Conservation (phyloP, 2,888 invertebrate genomes). For the Mimumesa dahlbomi region DNA sequence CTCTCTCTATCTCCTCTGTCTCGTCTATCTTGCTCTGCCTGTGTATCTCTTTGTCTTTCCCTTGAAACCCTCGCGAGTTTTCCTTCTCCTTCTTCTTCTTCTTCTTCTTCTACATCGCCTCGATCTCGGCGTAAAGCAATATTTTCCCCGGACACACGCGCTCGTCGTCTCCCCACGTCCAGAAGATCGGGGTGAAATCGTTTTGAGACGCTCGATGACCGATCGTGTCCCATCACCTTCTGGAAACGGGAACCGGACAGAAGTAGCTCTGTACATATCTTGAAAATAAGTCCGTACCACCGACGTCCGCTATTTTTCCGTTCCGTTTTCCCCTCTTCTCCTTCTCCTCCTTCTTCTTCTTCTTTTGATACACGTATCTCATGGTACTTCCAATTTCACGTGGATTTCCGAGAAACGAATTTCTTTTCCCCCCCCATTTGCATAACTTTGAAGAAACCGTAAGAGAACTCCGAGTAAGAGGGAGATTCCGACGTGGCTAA, state of each 20-base stretch:
- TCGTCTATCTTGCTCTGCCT: not conserved
- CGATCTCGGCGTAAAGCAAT: constrained; percentile 51
- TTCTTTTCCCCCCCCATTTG: constrained; percentile 40
- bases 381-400: constrained; percentile 29
- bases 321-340: constrained; percentile 7
- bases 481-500: constrained; percentile 17
- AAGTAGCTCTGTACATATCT: constrained; percentile 29
- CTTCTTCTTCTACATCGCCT: constrained; percentile 24
- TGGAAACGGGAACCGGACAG: constrained; percentile 54
- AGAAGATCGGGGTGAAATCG: constrained; percentile 55
- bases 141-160: constrained; percentile 57
- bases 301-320: not conserved
- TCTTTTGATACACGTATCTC: too few species aligned
- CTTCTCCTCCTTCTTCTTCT: constrained; percentile 3
- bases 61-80: constrained; percentile 8
- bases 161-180: constrained; percentile 23
- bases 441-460: constrained; percentile 49
- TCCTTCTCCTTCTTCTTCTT: constrained; percentile 7
- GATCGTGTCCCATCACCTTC: constrained; percentile 57
- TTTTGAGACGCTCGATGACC: constrained; percentile 64
- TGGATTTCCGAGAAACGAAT: constrained; percentile 17
- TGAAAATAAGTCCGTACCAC: constrained; percentile 16
- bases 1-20: constrained; percentile 13
- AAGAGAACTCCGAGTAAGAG: not conserved
- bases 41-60: constrained; percentile 9